Percentiles rank a stretch among this genome's conserved stretches.
Conservation (phyloP, 2,888 invertebrate species). For the Lepas anatifera region DNA sequence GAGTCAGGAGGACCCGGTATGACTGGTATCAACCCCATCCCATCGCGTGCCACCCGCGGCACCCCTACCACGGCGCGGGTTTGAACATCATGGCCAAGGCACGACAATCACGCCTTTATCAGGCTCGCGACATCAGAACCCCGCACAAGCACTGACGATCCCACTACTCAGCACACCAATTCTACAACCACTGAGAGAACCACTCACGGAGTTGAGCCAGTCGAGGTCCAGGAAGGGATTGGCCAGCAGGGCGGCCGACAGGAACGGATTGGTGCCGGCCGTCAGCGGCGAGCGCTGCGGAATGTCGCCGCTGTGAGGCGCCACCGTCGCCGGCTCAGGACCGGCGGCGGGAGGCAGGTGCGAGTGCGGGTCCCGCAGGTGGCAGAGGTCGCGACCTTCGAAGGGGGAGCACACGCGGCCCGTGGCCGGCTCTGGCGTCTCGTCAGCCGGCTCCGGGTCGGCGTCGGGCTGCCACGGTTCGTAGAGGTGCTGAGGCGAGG, state of each 20-base stretch:
- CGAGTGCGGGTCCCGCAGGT: not conserved
- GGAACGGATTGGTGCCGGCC: not conserved
- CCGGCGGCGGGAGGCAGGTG: not conserved
- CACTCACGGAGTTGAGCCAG: not conserved
- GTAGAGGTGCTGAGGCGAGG: no score
- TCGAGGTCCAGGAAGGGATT: not conserved
- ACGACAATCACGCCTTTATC: no score
- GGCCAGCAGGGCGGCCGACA: not conserved
- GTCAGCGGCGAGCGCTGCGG: not conserved
- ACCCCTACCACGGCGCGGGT: no score
- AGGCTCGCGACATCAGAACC: no score
- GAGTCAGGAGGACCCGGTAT: no score
- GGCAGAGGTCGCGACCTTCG: not conserved
- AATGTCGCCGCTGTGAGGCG: not conserved
- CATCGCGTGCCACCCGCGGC: no score
- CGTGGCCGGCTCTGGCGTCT: not conserved
- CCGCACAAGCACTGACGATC: no score
- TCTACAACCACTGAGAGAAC: no score
- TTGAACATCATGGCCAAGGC: no score
- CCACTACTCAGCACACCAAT: no score
- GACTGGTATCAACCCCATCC: no score
- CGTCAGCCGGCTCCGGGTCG: not conserved
- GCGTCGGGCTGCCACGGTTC: not conserved
- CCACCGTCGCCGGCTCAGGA: not conserved
- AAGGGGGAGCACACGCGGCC: not conserved